Evolutionary conservation across 2,888 invertebrate genomes (phyloP).

Genomic region (Sphaerophoria taeniata): DNA sequence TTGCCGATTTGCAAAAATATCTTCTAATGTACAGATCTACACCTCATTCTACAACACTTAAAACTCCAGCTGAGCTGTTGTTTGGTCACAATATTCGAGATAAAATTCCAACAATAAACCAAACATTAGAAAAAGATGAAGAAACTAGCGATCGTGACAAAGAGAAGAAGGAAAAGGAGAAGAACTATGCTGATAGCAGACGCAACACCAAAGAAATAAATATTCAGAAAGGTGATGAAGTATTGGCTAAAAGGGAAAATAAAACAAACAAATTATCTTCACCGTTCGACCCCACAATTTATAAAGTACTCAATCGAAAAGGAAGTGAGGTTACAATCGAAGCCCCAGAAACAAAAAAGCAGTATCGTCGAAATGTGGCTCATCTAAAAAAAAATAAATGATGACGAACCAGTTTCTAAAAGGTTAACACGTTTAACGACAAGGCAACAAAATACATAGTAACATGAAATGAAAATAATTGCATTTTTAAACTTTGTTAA

Average conservation of each 20-base stretch:
- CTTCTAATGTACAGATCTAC: constrained; percentile 66
- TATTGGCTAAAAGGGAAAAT: too few species aligned
- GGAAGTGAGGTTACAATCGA: background rate
- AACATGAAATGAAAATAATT: background rate
- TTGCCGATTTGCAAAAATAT: constrained; percentile 67
- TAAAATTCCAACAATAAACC: constrained; percentile 66
- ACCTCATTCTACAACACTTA: constrained; percentile 76
- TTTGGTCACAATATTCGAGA: constrained; percentile 73
- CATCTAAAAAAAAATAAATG: constrained; percentile 2
- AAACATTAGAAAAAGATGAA: constrained; percentile 29
- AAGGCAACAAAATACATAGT: background rate
- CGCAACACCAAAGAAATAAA: background rate
- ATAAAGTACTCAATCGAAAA: background rate
- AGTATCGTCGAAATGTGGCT: constrained; percentile 6
- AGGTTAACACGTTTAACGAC: constrained; percentile 6
- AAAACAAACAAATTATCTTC: too few species aligned
- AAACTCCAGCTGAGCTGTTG: constrained; percentile 75
- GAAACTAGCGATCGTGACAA: too few species aligned
- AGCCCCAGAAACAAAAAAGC: background rate
- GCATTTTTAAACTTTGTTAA: too few species aligned
- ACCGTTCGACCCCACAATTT: background rate
- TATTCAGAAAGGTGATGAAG: too few species aligned
- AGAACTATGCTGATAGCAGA: constrained; percentile 1
- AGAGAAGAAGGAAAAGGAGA: constrained; percentile 35
- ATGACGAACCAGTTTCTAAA: constrained; percentile 1